Conservation (phyloP, 64 coral and sea anemone genomes). For the Trachythela sp. region DNA sequence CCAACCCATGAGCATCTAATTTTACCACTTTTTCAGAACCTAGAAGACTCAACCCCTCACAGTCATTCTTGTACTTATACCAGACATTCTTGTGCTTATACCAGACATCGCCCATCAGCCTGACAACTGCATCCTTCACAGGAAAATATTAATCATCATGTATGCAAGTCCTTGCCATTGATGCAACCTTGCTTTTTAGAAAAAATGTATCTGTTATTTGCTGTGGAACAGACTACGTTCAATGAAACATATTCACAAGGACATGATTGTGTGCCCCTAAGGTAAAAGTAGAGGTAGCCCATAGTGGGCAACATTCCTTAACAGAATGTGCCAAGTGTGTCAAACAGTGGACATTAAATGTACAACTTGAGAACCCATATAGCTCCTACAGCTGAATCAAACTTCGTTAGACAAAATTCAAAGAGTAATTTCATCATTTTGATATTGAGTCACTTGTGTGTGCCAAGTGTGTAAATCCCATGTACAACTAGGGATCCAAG, state of each 20-base stretch:
- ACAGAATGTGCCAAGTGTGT: too few relatives aligned
- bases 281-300: background rate
- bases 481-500: too few relatives aligned
- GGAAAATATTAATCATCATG: too few relatives aligned
- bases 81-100: background rate
- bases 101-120: too few relatives aligned
- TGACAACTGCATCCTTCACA: too few relatives aligned
- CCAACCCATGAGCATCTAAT: background rate
- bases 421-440: background rate
- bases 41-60: too few relatives aligned
- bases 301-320: background rate
- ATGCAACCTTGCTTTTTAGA: too few relatives aligned
- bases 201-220: background rate
- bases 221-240: background rate
- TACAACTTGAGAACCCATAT: background rate
- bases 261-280: background rate
- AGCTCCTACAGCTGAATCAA: background rate
- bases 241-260: background rate
- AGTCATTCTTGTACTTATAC: too few relatives aligned
- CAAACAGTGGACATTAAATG: background rate
- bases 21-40: too few relatives aligned
- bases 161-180: too few relatives aligned
- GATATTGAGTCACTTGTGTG: background rate
- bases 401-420: too few relatives aligned
- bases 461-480: too few relatives aligned